Evolutionary conservation across 2,797 vertebrate species (phyloP), one percentile per base, ranked within the genome.

Genomic region (Scolopax rusticola): DNA sequence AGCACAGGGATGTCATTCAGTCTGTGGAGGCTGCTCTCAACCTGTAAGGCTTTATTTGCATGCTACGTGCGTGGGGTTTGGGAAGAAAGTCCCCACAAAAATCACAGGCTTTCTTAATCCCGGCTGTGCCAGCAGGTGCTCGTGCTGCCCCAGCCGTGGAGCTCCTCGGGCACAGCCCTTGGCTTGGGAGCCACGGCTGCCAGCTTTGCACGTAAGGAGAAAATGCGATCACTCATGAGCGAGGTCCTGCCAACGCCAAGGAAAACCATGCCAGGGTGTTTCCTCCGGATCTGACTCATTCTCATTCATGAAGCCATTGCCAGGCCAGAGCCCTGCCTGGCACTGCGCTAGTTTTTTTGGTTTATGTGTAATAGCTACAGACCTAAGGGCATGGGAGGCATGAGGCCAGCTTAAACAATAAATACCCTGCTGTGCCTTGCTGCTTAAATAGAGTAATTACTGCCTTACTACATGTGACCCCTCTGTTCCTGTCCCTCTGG

Each of bases 401-500:
- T 75, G 84, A 84, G 83, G 84, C 92, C 97, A 97, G 79, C 95
- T 92, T 97, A 81, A 85, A 95, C 93, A 96, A 88, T 95, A 93
- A 92, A 93, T 71, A 96, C 80, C 87, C 92, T 93, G 84, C 81
- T 93, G 91, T 95, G 95, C 92, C 71, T 95, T 94, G 57, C 93
- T 96, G 70, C 96, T 94, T 96, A 96, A 94, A 94, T 51, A 84
- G 43, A 84, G 65, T 90, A 90, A 97, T 80, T 92, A 84, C 87
- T 97, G 85, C 85, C 90, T 80, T 67, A 73, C 79, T 89, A 86
- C 89, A 83, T 83, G 90, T 97, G 95, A 95, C 92, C 93, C 90
- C 88, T 74, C 59, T 93, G 93, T 94, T 95, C 68, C 90, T 59
- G 65, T 94, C 92, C 96, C 96, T 93, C 88, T 80, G 90, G 93